Conservation (phyloP, 1,140 invertebrate genomes). For the Zaprionus inermis region DNA sequence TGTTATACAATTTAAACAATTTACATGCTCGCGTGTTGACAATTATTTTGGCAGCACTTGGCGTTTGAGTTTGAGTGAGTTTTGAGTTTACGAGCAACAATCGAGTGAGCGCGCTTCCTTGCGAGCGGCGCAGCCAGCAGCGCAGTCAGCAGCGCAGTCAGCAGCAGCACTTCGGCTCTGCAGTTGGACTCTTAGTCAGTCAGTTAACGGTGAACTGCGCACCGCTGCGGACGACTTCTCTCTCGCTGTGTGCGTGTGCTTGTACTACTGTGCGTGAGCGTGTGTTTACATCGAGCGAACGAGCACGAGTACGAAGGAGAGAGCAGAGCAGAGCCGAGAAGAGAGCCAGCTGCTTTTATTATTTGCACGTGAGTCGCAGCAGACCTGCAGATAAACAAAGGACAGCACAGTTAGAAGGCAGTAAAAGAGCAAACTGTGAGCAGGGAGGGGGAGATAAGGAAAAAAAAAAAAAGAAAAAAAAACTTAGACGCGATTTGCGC, state of each 20-base stretch:
- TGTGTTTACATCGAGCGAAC: background rate
- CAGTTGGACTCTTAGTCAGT: conserved; percentile 31
- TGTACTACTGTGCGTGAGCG: conserved; percentile 17
- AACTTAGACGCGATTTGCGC: conserved; percentile 29
- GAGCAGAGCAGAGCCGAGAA: conserved; percentile 22
- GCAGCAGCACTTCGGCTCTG: conserved; percentile 33
- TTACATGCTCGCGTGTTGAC: background rate
- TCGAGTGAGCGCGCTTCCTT: conserved; percentile 23
- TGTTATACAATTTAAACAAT: conserved; percentile 29
- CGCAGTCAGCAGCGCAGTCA: conserved; percentile 16
- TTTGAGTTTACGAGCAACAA: conserved; percentile 43
- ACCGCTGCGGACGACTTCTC: conserved; percentile 57
- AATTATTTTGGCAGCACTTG: conserved; percentile 22
- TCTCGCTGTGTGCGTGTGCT: conserved; percentile 21
- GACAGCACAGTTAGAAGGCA: conserved; percentile 18
- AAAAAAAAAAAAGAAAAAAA: background rate
- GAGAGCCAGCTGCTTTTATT: conserved; percentile 25
- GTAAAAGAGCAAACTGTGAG: conserved; percentile 26
- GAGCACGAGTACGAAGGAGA: conserved; percentile 21
- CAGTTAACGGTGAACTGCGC: conserved; percentile 72
- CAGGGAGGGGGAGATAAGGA: background rate
- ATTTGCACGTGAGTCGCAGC: conserved; percentile 59
- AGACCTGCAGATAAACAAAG: conserved; percentile 56
- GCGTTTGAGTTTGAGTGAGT: conserved; percentile 44
- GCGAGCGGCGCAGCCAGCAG: conserved; percentile 31